phyloP scores from a whole-genome alignment of 2,797 vertebrate species.

The Parauchenoglanis ngamensis region DNA sequence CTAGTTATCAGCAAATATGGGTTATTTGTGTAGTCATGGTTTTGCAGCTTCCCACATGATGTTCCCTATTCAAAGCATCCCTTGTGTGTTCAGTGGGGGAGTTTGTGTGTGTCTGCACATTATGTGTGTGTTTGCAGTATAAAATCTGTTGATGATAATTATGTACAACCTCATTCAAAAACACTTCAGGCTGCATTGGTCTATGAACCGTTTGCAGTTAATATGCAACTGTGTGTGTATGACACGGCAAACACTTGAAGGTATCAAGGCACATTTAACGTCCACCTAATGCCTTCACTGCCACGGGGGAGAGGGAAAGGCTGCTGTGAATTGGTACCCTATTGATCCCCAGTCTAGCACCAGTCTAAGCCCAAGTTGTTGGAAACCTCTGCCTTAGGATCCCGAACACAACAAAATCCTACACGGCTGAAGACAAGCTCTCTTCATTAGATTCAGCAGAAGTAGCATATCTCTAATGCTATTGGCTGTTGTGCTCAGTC shows the following conservation, averaged over 20 bases:
- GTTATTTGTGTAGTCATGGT: not conserved
- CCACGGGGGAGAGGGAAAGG: not conserved
- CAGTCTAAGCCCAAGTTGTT: not conserved
- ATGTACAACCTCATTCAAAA: not conserved
- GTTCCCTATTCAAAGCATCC: not conserved
- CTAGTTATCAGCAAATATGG: not conserved
- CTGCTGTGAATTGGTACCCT: not conserved
- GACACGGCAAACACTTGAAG: too few species aligned
- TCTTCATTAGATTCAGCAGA: not conserved
- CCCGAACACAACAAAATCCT: not conserved
- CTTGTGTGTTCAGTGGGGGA: not conserved
- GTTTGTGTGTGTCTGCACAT: not conserved
- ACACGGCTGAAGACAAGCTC: not conserved
- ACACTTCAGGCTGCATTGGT: not conserved
- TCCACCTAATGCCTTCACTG: not conserved
- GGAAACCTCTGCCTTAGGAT: not conserved
- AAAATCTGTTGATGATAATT: not conserved
- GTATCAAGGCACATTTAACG: not conserved
- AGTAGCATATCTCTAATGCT: not conserved
- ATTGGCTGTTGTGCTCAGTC: not conserved
- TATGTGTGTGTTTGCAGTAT: not conserved
- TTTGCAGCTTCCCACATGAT: not conserved
- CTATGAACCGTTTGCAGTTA: not conserved
- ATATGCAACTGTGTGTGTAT: conserved; percentile 7
- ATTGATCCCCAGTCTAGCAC: not conserved